These are phyloP conservation scores for Cryptoblepharus egeriae DNA, from an alignment of 2,797 vertebrate species.

Conservation along the genomic window DNA sequence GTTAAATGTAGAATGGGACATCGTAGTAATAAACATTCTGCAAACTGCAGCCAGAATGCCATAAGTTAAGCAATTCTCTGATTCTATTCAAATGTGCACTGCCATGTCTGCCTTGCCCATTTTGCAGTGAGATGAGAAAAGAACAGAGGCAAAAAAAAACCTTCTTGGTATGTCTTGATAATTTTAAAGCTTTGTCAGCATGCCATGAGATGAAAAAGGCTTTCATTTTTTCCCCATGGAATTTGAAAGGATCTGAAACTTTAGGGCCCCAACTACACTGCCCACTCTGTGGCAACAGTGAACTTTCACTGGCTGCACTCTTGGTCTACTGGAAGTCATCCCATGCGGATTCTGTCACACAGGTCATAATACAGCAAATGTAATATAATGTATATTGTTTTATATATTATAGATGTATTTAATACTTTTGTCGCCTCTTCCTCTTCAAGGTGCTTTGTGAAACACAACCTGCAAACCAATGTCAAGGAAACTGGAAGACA, in stretches of 20 bases:
- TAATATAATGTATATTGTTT: no score
- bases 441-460: no score
- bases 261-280: not conserved
- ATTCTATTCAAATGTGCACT: not conserved
- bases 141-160: no score
- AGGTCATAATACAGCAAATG: not conserved
- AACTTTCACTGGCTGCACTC: no score
- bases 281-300: no score
- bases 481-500: not conserved
- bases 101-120: not conserved
- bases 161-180: no score
- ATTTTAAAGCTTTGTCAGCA: no score
- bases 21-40: not conserved
- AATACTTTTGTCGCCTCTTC: no score
- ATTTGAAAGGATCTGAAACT: not conserved
- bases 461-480: not conserved
- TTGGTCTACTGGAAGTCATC: not conserved
- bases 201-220: not conserved
- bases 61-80: not conserved
- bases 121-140: not conserved
- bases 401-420: no score
- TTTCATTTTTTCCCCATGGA: not conserved
- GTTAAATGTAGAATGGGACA: not conserved
- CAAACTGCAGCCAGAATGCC: no score
- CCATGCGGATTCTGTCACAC: not conserved